Base-by-base conservation (phyloP, 2,113 vertebrate species). In the Narcine bancroftii region DNA sequence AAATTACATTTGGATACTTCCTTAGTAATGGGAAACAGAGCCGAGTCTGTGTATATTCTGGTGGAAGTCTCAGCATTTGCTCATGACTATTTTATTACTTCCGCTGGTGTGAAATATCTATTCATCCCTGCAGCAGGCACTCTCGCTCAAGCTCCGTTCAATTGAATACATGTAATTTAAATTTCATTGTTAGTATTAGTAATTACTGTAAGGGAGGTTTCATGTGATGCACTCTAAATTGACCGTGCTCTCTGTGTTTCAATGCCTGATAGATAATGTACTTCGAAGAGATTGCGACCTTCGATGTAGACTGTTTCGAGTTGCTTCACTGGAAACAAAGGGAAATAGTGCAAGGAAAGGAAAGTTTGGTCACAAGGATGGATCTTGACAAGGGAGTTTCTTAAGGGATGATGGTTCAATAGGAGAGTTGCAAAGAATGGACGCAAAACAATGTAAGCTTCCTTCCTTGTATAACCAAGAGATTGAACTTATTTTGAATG, bases 1-100 rank as follows among this genome's bases (percentile, higher is more conserved):
- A 65, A 26, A 89, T 42, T 65, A 89, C 33, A 65, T 63, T 89
- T 89, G 39, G 85, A 56, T 65, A 89, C 85, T 36, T 42, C 39
- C 39, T 17, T 17, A 65, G 60, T 15, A 42, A 66, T 42, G 65
- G 60, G 36, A 89, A 65, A 42, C n/a, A 26, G 6, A 11, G 36
- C 6, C 21, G 10, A n/a, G n/a, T 19, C n/a, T 11, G n/a, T 65
- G 36, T 65, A 42, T 6, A 13, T 89, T 65, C 15, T 53, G 24
- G 29, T 85, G 0, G 39, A 89, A 42, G 4, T 66, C 36, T 89
- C 60, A 42, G 60, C 17, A 13, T 26, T 89, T 89, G 36, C 36
- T 4, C 65, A 65, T 2, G 17, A 39, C 63, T 15, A 3, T n/a
- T 0, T 65, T 89, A 39, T 42, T 89, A 39, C 39, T 56, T 19